These are phyloP conservation scores for Antechinus stuartii DNA, from an alignment of 2,113 vertebrate species.

Conservation along the genomic window DNA sequence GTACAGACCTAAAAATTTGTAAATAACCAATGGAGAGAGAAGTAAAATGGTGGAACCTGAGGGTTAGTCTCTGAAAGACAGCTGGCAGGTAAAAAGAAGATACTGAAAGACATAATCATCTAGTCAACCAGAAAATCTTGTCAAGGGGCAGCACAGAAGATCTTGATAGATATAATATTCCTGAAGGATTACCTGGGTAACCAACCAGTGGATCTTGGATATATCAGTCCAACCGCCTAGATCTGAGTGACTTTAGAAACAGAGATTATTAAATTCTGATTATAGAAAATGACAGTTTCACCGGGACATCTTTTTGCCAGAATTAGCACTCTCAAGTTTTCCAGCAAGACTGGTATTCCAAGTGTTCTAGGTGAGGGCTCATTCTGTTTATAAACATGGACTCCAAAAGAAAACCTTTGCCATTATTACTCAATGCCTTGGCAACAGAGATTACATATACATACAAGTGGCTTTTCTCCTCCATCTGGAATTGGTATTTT, in stretches of 20 bases:
- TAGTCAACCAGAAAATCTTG: not conserved
- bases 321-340: not conserved
- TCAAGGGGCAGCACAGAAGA: not conserved
- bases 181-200: not conserved
- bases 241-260: not conserved
- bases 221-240: not conserved
- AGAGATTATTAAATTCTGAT: not conserved
- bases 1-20: not conserved
- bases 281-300: not conserved
- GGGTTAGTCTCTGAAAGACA: not conserved
- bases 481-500: not conserved
- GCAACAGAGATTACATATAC: not conserved
- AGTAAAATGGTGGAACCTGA: not conserved
- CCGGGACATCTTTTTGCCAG: not conserved
- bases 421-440: not conserved
- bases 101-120: not conserved
- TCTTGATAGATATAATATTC: not conserved
- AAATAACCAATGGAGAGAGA: not conserved
- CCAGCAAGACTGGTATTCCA: too few relatives aligned
- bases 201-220: constrained; percentile 2
- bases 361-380: not conserved
- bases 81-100: not conserved
- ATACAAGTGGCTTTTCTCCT: not conserved
- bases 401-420: not conserved
- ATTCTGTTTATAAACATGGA: not conserved